Conservation (phyloP, 2,888 invertebrate species). For the Acanthococcus lagerstroemiae region DNA sequence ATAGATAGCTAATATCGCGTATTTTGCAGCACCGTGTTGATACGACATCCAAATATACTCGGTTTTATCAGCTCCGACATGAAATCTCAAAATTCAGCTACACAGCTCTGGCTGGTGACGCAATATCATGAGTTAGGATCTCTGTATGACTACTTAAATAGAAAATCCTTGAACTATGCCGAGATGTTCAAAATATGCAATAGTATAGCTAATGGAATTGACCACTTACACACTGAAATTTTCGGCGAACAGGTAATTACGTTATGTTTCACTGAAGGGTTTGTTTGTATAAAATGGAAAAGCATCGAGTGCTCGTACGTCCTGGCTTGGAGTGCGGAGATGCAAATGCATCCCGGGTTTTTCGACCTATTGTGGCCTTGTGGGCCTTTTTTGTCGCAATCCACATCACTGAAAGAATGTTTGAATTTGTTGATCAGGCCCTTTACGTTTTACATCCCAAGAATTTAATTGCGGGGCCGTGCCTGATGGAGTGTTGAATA, state of each 20-base stretch:
- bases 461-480: too few relatives aligned
- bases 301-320: too few relatives aligned
- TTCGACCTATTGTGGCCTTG: too few relatives aligned
- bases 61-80: constrained; percentile 95
- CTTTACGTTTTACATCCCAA: too few relatives aligned
- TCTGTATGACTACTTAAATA: constrained; percentile 74
- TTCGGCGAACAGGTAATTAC: constrained; percentile 70
- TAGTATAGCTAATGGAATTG: constrained; percentile 74
- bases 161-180: constrained; percentile 61
- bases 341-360: too few relatives aligned
- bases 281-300: too few relatives aligned
- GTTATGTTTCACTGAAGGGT: not conserved
- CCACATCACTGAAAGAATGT: too few relatives aligned
- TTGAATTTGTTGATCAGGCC: too few relatives aligned
- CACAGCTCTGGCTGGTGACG: constrained; percentile 88
- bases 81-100: constrained; percentile 82
- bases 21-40: constrained; percentile 61
- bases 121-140: constrained; percentile 89
- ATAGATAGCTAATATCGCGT: not conserved
- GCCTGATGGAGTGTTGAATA: too few relatives aligned
- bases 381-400: too few relatives aligned
- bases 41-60: constrained; percentile 85
- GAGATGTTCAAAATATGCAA: constrained; percentile 74
- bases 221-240: constrained; percentile 90
- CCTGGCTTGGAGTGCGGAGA: too few relatives aligned